A percentile compares a stretch with the other conserved stretches of the same genome.
These are phyloP conservation scores for Athripsodes cinereus DNA, from an alignment of 2,888 invertebrate genomes.

Conservation along the genomic window DNA sequence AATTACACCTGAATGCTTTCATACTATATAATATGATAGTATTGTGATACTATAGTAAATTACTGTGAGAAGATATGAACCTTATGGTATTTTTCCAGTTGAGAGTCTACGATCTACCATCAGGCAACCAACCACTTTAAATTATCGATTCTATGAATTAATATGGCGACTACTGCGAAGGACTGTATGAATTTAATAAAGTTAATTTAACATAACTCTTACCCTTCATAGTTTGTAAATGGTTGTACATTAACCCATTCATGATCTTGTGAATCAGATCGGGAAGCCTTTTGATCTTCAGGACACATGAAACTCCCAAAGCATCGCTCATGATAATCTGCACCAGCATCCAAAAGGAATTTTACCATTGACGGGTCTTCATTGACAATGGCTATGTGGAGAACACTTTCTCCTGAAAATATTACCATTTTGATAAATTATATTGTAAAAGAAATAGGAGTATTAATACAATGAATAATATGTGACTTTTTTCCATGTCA, in stretches of 20 bases:
- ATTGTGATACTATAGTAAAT: no score
- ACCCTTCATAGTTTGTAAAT: slow-evolving; percentile 83
- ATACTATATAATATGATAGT: no score
- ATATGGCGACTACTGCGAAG: no score
- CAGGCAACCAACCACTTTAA: not conserved
- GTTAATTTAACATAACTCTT: not conserved
- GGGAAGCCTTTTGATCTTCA: slow-evolving; percentile 91
- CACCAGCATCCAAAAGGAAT: slow-evolving; percentile 85
- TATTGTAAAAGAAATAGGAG: no score
- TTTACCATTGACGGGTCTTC: slow-evolving; percentile 98
- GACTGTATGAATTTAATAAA: not conserved
- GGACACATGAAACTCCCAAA: slow-evolving; percentile 96
- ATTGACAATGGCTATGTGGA: slow-evolving; percentile 97
- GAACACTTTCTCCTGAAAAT: slow-evolving; percentile 79
- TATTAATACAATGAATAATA: no score
- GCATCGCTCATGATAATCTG: slow-evolving; percentile 89
- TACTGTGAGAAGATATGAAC: no score
- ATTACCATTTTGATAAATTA: no score
- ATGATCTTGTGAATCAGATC: slow-evolving; percentile 81
- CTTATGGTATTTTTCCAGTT: no score
- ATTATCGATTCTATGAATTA: not conserved
- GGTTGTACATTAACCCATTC: slow-evolving; percentile 83
- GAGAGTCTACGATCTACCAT: no score
- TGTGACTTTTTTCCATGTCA: no score
- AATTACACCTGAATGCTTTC: no score